Base-by-base conservation (phyloP, 2,797 vertebrate genomes). In the Mionectes olivaceus region DNA sequence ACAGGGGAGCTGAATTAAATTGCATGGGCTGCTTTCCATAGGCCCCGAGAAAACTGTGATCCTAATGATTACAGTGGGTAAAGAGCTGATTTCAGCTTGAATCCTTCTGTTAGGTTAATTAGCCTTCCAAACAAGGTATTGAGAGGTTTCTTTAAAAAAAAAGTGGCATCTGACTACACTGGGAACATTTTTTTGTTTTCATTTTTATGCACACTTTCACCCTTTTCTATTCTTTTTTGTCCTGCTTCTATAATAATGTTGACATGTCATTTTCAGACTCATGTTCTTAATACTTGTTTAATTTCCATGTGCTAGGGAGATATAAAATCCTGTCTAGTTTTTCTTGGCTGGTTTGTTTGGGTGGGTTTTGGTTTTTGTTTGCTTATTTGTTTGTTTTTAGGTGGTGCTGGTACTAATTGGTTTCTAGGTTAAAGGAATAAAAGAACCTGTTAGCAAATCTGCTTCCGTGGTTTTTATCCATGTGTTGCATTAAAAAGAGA, bases 91-190 rank as follows among this genome's bases (percentile, higher is more conserved):
- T 94, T 87, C 70, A 96, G 68, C 32, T 69, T 59, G 71, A 46
- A 85, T 91, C 70, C 68, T 90, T 68, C 64, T 76, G 78, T 80
- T 80, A 75, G 37, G 33, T 78, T 95, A 95, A 95, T 95, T 89
- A 90, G 55, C 28, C 41, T 60, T 89, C 43, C 67, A 90, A 57
- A 13, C 37, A 89, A 91, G 25, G 28, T 53, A 46, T 39, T 76
- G 37, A 78, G 56, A 75, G 6, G 10, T n/a, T 89, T 41, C 10
- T 87, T 86, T 52, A 57, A 65, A 68, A 65, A 65, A 67, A 56
- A 27, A 24, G 6, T 19, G 21, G 33, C 8, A 28, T 55, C 39
- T 35, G 6, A 79, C 60, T 74, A 10, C 25, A 80, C 9, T 28
- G 35, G 5, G 7, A 41, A 33, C 4, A 22, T 25, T 37, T n/a